phyloP scores from a whole-genome alignment of 2,113 vertebrate genomes.

The Lagenorhynchus albirostris region DNA sequence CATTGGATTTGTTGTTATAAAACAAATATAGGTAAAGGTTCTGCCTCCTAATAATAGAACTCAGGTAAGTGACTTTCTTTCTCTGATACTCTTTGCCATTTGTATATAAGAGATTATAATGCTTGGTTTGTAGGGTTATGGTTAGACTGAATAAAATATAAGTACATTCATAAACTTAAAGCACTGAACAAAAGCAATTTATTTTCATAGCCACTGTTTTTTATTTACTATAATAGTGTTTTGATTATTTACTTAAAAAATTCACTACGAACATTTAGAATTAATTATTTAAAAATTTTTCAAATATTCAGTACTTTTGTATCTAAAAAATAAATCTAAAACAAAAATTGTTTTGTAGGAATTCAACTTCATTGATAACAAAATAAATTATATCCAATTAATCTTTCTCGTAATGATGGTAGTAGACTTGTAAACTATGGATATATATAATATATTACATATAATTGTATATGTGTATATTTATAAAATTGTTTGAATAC shows the following conservation, averaged over 20 bases:
- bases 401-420: background rate
- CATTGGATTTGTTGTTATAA: background rate
- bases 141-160: background rate
- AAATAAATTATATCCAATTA: background rate
- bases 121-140: background rate
- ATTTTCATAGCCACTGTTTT: background rate
- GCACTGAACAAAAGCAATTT: background rate
- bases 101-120: background rate
- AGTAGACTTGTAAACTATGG: background rate
- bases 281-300: background rate
- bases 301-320: background rate
- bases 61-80: background rate
- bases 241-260: background rate
- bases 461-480: background rate
- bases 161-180: background rate
- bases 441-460: background rate
- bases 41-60: background rate
- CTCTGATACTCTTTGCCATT: background rate
- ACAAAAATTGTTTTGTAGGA: background rate
- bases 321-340: background rate
- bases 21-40: background rate
- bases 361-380: background rate
- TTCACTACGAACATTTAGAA: background rate
- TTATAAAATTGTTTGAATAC: background rate
- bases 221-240: background rate